These are phyloP conservation scores for Magallana ariakensis DNA, from an alignment of 1,140 invertebrate genomes.

Conservation along the genomic window DNA sequence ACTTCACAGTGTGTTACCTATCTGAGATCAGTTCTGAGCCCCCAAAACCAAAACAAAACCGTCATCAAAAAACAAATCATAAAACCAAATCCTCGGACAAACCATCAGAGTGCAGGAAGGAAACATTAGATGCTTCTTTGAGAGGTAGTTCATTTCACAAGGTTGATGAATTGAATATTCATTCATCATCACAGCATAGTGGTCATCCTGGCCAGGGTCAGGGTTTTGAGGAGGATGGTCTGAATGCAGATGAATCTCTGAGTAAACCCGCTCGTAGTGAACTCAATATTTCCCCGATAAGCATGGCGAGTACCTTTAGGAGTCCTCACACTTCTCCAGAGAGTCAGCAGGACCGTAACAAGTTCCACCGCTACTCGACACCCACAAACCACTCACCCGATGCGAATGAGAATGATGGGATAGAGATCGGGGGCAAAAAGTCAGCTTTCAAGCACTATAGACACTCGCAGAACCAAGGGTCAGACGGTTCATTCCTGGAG, in stretches of 20 bases:
- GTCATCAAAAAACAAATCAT: neutral
- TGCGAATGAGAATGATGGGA: neutral
- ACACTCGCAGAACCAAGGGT: constrained; percentile 12
- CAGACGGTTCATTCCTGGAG: constrained; percentile 55
- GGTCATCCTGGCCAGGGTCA: neutral
- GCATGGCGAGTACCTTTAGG: constrained; percentile 48
- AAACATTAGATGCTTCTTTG: neutral
- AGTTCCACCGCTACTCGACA: constrained; percentile 51
- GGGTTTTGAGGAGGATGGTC: neutral
- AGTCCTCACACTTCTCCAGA: constrained; percentile 52
- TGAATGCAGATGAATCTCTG: neutral
- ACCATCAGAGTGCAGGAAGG: neutral
- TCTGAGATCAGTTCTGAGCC: constrained; percentile 65
- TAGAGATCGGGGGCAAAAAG: constrained; percentile 18
- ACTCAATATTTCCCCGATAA: constrained; percentile 54
- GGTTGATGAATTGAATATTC: neutral
- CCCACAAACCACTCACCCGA: constrained; percentile 31
- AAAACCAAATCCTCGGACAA: neutral
- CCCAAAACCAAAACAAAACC: constrained; percentile 14
- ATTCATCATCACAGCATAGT: neutral
- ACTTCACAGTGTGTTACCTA: constrained; percentile 72
- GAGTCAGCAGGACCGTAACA: constrained; percentile 27
- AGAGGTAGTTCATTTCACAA: neutral
- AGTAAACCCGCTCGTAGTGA: constrained; percentile 29
- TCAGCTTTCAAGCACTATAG: constrained; percentile 43